Conservation (phyloP, 2,113 vertebrate genomes). For the Microcebus jonahi region DNA sequence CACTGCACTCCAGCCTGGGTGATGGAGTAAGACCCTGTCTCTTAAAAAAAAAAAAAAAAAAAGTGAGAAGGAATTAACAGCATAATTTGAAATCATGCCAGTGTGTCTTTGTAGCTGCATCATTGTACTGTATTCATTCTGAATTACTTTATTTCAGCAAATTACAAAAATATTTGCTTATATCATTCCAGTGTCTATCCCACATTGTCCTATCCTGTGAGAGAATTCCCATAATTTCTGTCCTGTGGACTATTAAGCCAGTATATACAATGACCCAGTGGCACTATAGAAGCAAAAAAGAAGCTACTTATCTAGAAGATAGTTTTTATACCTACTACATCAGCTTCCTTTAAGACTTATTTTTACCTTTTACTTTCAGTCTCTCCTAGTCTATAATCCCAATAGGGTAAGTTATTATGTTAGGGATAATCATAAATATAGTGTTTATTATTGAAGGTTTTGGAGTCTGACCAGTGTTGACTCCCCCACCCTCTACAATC, state of each 20-base stretch:
- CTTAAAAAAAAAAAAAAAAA: too few species aligned
- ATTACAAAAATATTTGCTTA: background rate
- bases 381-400: background rate
- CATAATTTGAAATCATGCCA: background rate
- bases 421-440: background rate
- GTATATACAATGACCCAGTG: background rate
- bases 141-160: background rate
- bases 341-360: background rate
- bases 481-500: background rate
- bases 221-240: background rate
- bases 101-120: background rate
- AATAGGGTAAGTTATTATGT: background rate
- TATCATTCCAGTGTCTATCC: background rate
- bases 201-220: background rate
- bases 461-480: background rate
- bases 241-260: background rate
- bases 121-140: background rate
- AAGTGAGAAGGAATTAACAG: background rate
- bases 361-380: conserved; percentile 40
- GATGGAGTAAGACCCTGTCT: too few species aligned
- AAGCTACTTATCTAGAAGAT: background rate
- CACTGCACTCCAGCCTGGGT: too few species aligned
- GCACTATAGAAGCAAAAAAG: background rate
- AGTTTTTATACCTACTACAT: background rate
- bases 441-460: background rate